Base-by-base conservation (phyloP, 1,140 invertebrate species). In the Trichonephila inaurata region DNA sequence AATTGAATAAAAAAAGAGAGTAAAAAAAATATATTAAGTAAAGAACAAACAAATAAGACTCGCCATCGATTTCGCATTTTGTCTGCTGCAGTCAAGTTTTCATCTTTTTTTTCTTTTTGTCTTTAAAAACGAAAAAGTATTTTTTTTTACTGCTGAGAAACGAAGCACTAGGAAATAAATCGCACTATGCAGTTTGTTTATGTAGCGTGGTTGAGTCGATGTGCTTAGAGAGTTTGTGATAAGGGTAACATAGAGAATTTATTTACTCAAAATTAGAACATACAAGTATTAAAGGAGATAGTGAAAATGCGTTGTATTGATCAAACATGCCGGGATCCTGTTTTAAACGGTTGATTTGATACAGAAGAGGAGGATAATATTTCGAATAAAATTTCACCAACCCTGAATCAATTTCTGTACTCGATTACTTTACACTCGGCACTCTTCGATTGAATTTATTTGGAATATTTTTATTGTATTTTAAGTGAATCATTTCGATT, bases 51-150 rank as follows among this genome's bases (percentile, higher is more conserved):
- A 89, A 89, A 89, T 64, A 69, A 89, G 69, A 88, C 14, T 62
- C 28, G 6, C 33, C 66, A 89, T 89, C 87, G 87, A 89, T 89
- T 89, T 89, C 87, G 33, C 87, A 69, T 89, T 89, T 66, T 89
- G 87, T 33, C 19, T 28, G 87, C 87, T 89, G 33, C 61, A 89
- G 87, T 69, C 18, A 89, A 89, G 87, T 89, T 89, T 51, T 69
- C 8, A 62, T 60, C 33, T 33, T 89, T 66, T n/a, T 89, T 66
- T 89, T 64, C 58, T 51, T 51, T 51, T 51, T 66, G 40, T 66
- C 40, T 83, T 51, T 58, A 44, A 83, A 83, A 83, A 40, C 18
- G 72, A 40, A 18, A 72, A 24, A 83, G 81, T 87, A 18, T 44
- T 66, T 89, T 19, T 66, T 89, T 44, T 89, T 89, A 10, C 51